phyloP scores from a whole-genome alignment of 2,797 vertebrate genomes.

The Lithobates sylvaticus region DNA sequence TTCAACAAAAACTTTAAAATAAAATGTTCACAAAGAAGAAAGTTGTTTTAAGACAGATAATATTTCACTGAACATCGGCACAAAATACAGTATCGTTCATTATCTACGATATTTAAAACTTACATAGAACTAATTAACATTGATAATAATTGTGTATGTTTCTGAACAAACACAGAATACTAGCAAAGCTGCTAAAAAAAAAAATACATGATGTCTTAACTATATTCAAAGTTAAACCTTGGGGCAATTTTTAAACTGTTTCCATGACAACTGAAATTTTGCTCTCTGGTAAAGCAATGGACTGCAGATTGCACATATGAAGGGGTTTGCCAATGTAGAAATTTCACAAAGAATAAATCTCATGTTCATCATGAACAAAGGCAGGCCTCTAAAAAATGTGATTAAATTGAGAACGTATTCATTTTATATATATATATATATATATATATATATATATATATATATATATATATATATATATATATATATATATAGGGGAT shows the following conservation, averaged over 20 bases:
- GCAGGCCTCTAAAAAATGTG: not conserved
- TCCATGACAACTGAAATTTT: slow-evolving; percentile 55
- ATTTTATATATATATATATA: not conserved
- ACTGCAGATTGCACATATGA: slow-evolving; percentile 36
- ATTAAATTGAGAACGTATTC: not conserved
- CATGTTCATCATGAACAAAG: slow-evolving; percentile 38
- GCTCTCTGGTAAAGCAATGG: slow-evolving; percentile 48
- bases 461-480: no score
- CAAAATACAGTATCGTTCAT: not conserved
- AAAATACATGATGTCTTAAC: slow-evolving; percentile 19
- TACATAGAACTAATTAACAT: not conserved
- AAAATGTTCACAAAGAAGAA: no score
- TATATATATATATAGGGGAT: not conserved
- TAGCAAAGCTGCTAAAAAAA: slow-evolving; percentile 3
- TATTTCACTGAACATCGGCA: no score
- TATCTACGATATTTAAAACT: not conserved
- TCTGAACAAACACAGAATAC: slow-evolving; percentile 10
- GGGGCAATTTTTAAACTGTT: slow-evolving; percentile 53
- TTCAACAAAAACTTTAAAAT: no score
- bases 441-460: no score
- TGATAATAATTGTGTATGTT: not conserved
- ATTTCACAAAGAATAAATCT: slow-evolving; percentile 19
- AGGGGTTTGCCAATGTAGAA: slow-evolving; percentile 39
- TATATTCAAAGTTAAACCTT: slow-evolving; percentile 56
- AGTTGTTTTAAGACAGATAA: no score